Percentiles rank a stretch among this genome's conserved stretches.
phyloP scores from a whole-genome alignment of 2,113 vertebrate genomes.

The Speoplatyrhinus poulsoni region DNA sequence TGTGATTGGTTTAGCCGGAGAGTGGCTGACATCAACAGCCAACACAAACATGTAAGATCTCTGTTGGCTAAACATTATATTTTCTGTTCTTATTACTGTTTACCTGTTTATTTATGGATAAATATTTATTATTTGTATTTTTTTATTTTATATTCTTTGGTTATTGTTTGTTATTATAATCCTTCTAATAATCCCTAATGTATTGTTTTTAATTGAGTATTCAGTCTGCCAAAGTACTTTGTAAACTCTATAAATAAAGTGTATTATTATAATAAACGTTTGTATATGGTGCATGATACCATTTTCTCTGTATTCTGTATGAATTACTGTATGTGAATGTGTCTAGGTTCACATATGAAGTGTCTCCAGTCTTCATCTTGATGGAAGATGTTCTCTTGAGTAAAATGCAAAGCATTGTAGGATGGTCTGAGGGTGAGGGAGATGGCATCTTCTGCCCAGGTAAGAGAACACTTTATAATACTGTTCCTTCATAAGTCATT shows the following conservation, averaged over 20 bases:
- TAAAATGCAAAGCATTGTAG: slow-evolving; percentile 76
- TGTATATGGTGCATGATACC: background rate
- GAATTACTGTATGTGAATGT: background rate
- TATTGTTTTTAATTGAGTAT: too few species aligned
- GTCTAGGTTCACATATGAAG: slow-evolving; percentile 76
- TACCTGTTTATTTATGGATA: too few species aligned
- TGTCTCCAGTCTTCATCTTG: slow-evolving; percentile 71
- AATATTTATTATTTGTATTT: background rate
- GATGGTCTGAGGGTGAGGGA: slow-evolving; percentile 64
- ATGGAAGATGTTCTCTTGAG: slow-evolving; percentile 74
- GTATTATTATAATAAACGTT: too few species aligned
- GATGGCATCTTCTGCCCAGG: slow-evolving; percentile 76
- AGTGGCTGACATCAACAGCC: slow-evolving; percentile 74
- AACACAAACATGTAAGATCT: slow-evolving; percentile 71
- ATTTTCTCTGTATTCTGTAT: background rate
- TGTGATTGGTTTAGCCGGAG: slow-evolving; percentile 61
- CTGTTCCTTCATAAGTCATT: too few species aligned
- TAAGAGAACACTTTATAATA: slow-evolving; percentile 19
- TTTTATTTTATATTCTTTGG: too few species aligned
- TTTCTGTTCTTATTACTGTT: too few species aligned
- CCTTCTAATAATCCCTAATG: too few species aligned
- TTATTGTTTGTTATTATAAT: too few species aligned
- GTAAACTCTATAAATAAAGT: too few species aligned
- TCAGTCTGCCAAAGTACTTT: too few species aligned
- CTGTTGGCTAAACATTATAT: background rate